Conservation (phyloP, 2,888 invertebrate species). For the Imbricaverruca yamaguchii region DNA sequence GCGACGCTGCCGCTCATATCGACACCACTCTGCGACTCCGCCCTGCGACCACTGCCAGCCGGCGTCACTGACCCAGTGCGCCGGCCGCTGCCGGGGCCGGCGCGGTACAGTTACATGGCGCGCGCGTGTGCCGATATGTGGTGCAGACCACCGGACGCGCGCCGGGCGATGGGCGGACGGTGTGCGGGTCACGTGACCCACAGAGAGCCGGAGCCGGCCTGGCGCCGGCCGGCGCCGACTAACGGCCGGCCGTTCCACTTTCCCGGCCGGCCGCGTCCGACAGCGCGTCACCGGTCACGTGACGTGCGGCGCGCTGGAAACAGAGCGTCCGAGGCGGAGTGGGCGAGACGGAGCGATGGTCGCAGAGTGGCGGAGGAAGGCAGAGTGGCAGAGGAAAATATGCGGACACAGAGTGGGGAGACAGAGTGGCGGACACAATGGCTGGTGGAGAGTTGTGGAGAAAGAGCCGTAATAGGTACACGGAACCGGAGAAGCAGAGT, state of each 20-base stretch:
- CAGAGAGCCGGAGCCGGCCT: background rate
- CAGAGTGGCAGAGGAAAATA: background rate
- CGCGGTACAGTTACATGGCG: background rate
- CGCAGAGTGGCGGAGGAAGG: background rate
- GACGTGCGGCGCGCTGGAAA: too few relatives aligned
- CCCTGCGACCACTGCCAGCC: too few relatives aligned
- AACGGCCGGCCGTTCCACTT: background rate
- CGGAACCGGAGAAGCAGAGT: too few relatives aligned
- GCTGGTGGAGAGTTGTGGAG: too few relatives aligned
- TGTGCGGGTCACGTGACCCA: background rate
- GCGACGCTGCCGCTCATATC: too few relatives aligned
- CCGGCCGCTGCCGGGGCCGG: background rate
- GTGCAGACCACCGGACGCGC: too few relatives aligned
- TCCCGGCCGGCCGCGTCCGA: background rate
- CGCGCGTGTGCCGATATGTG: background rate
- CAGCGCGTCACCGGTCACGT: background rate
- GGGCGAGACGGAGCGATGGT: background rate
- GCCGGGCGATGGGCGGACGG: background rate
- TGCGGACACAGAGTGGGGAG: background rate
- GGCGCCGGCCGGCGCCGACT: background rate
- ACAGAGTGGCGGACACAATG: background rate
- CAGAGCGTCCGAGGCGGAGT: too few relatives aligned
- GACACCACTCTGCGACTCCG: too few relatives aligned
- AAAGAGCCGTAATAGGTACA: too few relatives aligned
- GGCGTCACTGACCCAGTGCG: background rate